Base-by-base conservation (phyloP, 1,140 invertebrate species). In the Laupala kohalensis region DNA sequence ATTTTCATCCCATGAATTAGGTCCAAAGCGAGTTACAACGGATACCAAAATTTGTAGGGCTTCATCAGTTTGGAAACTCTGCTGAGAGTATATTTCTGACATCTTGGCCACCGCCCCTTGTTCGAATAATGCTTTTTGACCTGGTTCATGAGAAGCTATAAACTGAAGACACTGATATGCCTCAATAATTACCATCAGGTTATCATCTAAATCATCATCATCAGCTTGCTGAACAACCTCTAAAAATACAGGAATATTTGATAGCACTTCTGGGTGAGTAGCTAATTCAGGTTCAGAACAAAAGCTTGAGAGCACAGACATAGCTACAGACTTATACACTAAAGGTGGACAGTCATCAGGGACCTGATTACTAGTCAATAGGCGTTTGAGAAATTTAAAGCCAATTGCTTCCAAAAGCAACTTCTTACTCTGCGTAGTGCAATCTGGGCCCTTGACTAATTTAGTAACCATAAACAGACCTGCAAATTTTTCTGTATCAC, bases 401-500 rank as follows among this genome's bases (percentile, higher is more conserved):
- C 93, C 93, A 74, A 96, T 94, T 0, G 91, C 90, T 81, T 95
- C 90, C 77, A 95, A 95, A 0, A 96, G 81, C n/a, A 89, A 82
- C 76, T 89, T 89, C 76, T 92, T 92, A 9, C 87, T 85, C 12
- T 81, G 79, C 2, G 87, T 78, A 72, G 87, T 88, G 76, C 92
- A 91, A 75, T 94, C 89, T 76, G 90, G 90, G 70, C 86, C 87
- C 79, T 92, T 92, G 6, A 94, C 87, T 68, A 94, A 77, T 80
- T 95, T 95, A 0, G 93, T 94, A 27, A 95, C 92, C 88, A 95
- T 90, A 78, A 95, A 94, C 3, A 96, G 82, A 0, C 89, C 92
- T 6, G 93, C 93, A 80, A 96, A 94, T 81, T 94, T 95, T 81
- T 96, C 93, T 0, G 92, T 95, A 80, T 95, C 93, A 76, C 86